These are phyloP conservation scores for Pipistrellus pipistrellus DNA, from an alignment of 2,797 vertebrate species.

Conservation along the genomic window DNA sequence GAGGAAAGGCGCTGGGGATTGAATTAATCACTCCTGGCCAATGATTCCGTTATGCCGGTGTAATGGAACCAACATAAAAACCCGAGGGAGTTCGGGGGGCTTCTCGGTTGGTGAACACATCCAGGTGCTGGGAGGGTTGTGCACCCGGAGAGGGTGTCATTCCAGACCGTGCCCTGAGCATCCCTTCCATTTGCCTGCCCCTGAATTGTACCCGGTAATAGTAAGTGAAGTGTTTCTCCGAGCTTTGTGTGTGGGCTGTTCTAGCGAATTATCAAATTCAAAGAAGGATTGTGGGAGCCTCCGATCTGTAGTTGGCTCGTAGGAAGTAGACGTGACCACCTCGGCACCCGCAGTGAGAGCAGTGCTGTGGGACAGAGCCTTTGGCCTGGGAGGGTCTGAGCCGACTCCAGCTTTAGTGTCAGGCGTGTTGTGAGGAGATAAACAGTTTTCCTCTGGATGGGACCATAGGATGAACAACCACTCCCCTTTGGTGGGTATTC, in stretches of 20 bases:
- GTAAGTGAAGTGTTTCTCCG: neutral
- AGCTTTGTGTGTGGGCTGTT: neutral
- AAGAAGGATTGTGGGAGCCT: neutral
- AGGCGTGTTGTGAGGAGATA: neutral
- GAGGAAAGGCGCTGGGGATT: neutral
- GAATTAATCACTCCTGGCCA: neutral
- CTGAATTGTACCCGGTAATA: neutral
- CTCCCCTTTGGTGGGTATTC: neutral
- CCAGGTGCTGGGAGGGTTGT: neutral
- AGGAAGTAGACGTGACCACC: neutral
- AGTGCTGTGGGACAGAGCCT: neutral
- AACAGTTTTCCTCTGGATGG: neutral
- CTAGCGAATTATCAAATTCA: neutral
- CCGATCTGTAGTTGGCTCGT: neutral
- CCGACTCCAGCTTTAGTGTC: neutral
- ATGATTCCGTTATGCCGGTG: neutral
- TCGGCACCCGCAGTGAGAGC: neutral
- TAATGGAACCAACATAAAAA: neutral
- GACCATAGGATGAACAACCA: neutral
- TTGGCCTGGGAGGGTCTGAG: neutral
- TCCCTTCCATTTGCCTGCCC: neutral
- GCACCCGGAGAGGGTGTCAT: neutral
- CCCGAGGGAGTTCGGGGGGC: neutral
- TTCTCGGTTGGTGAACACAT: neutral
- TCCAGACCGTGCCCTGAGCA: rapidly evolving